These are phyloP conservation scores for Cryptocephalus primarius DNA, from an alignment of 2,888 invertebrate species.

Conservation along the genomic window DNA sequence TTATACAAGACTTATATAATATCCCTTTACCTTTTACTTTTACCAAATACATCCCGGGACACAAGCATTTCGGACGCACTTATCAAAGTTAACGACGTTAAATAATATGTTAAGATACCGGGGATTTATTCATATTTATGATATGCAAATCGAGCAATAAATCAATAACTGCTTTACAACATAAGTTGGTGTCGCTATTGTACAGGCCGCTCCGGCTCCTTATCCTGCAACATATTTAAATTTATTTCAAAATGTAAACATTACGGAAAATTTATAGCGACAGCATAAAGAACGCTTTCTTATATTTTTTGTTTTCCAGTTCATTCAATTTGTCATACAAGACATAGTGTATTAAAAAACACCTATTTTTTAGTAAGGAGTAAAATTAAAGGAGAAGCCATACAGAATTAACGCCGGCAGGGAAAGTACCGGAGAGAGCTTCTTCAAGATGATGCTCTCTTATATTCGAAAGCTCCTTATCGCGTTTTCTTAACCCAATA, in stretches of 20 bases:
- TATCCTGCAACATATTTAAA: neutral
- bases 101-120: neutral
- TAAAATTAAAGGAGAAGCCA: too few species aligned
- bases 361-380: too few species aligned
- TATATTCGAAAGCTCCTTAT: too few species aligned
- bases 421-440: too few species aligned
- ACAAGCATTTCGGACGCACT: neutral
- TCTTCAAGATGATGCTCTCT: too few species aligned
- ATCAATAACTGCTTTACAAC: neutral
- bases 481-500: too few species aligned
- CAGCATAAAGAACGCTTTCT: neutral
- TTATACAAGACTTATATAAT: too few species aligned
- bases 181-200: neutral
- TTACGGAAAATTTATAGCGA: neutral
- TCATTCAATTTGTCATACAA: neutral
- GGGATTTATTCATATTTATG: neutral
- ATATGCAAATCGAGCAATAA: neutral
- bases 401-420: too few species aligned
- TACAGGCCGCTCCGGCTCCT: neutral
- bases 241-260: neutral
- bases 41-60: too few species aligned
- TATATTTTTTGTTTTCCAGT: neutral
- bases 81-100: slow-evolving; percentile 3
- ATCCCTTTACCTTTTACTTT: too few species aligned
- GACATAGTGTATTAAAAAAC: neutral